Base-by-base conservation (phyloP, 2,113 vertebrate species). In the Prochilodus magdalenae region DNA sequence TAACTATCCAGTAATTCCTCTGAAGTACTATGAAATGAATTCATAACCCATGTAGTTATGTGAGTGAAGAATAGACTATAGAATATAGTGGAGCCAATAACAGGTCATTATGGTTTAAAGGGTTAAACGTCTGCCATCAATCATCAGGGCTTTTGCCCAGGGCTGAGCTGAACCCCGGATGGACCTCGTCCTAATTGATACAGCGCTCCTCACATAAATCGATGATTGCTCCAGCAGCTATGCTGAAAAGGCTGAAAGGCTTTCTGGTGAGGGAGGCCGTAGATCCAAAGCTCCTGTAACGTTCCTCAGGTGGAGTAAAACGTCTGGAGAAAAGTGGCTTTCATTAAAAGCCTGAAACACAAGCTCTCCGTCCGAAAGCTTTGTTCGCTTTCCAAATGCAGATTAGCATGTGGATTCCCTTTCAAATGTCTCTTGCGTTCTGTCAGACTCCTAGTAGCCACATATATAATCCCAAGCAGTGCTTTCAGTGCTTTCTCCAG, bases 111-210 rank as follows among this genome's bases (percentile, higher is more conserved):
- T n/a, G 8, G 24, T n/a, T 57, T 26, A 60, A 26, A 60, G 57
- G 11, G 57, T 89, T 63, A 90, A 90, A 88, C 87, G 83, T 85
- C 89, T 82, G 78, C 87, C 87, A 87, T 92, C 89, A 88, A 89
- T 90, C 90, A 88, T 27, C 0, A 55, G 80, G 60, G 24, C 84
- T 84, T 85, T 69, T 65, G 79, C 83, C 84, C 84, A 47, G 75
- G 83, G 80, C 84, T 73, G 84, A 51, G 53, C 20, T 86, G 73
- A 59, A 33, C 65, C 24, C 75, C 14, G 55, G 53, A 75, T 26
- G 44, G 71, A 57, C 62, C 60, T 79, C 33, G 44, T 77, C 44
- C 63, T 82, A 78, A 85, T 85, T 85, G 84, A 83, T 88, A 74
- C 83, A 86, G 85, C 90, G 85, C 79, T 40, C 44, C 70, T 78